Percentiles rank a stretch among this genome's conserved stretches.
Evolutionary conservation across 2,113 vertebrate species (phyloP).

Genomic region (Gobius niger): DNA sequence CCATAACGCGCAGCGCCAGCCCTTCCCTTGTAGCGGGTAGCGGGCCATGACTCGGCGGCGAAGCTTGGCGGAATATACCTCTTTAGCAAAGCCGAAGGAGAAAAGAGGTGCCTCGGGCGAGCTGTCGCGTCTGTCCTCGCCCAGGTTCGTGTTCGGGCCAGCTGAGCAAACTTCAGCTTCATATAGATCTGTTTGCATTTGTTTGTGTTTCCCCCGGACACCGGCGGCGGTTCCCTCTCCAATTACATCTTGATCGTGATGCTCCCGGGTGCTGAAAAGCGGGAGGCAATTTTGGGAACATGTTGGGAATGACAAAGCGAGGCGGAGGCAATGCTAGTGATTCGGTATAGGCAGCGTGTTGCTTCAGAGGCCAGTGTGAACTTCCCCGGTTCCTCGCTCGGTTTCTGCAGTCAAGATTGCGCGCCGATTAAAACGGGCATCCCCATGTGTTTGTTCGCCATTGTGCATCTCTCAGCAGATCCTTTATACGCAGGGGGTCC

Average conservation of each 20-base stretch:
- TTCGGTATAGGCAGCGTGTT: conserved; percentile 25
- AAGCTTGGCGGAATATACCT: conserved; percentile 32
- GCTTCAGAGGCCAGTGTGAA: not conserved
- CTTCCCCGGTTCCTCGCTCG: conserved; percentile 1
- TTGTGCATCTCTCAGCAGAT: conserved; percentile 80
- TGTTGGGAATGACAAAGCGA: conserved; percentile 59
- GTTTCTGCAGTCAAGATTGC: conserved; percentile 27
- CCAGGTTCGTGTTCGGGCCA: conserved; percentile 54
- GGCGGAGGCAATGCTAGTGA: conserved; percentile 26
- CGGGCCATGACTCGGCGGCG: conserved; percentile 49
- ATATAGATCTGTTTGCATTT: conserved; percentile 29
- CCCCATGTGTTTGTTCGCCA: conserved; percentile 68
- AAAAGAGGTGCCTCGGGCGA: conserved; percentile 39
- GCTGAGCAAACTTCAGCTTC: conserved; percentile 67
- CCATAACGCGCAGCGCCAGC: conserved; percentile 20
- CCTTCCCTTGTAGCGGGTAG: conserved; percentile 31
- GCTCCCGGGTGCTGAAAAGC: conserved; percentile 40
- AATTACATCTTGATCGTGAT: conserved; percentile 27
- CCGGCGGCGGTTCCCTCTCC: conserved; percentile 10
- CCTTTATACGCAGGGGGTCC: conserved; percentile 72
- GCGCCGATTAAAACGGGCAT: conserved; percentile 42
- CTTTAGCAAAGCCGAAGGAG: conserved; percentile 30
- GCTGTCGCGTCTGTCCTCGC: conserved; percentile 62
- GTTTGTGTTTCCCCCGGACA: not conserved
- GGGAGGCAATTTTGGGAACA: conserved; percentile 47